A percentile compares a stretch with the other conserved stretches of the same genome.
Evolutionary conservation across 2,113 vertebrate genomes (phyloP).

Genomic region (Gnathonemus echidnorhynchus): DNA sequence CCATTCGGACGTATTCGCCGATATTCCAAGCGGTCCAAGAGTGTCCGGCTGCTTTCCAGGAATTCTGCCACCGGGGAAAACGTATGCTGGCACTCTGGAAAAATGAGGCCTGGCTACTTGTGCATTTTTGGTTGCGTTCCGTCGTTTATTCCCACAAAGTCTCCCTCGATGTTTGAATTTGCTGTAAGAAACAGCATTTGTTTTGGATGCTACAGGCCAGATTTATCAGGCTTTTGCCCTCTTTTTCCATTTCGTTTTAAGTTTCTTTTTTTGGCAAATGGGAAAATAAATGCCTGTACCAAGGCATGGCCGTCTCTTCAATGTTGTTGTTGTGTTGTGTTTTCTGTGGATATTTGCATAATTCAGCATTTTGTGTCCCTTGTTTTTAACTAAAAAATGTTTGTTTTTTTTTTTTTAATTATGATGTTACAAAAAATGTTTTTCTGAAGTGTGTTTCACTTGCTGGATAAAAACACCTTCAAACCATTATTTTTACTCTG

Average conservation of each 20-base stretch:
- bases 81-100: conserved; percentile 1
- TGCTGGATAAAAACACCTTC: not conserved
- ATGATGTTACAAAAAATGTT: not conserved
- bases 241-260: not conserved
- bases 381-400: not conserved
- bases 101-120: not conserved
- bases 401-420: not conserved
- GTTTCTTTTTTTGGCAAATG: not conserved
- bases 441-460: not conserved
- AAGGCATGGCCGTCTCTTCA: not conserved
- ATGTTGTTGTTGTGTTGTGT: not conserved
- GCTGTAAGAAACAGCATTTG: not conserved
- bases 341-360: not conserved
- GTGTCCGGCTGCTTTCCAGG: conserved; percentile 11
- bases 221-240: not conserved
- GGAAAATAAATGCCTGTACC: not conserved
- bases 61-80: not conserved
- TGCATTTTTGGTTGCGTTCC: not conserved
- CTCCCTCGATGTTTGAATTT: not conserved
- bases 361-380: not conserved
- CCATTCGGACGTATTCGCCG: not conserved
- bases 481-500: not conserved
- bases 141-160: not conserved
- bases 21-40: not conserved
- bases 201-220: not conserved